Evolutionary conservation across 2,113 vertebrate species (phyloP).

Genomic region (Emydocephalus ijimae): DNA sequence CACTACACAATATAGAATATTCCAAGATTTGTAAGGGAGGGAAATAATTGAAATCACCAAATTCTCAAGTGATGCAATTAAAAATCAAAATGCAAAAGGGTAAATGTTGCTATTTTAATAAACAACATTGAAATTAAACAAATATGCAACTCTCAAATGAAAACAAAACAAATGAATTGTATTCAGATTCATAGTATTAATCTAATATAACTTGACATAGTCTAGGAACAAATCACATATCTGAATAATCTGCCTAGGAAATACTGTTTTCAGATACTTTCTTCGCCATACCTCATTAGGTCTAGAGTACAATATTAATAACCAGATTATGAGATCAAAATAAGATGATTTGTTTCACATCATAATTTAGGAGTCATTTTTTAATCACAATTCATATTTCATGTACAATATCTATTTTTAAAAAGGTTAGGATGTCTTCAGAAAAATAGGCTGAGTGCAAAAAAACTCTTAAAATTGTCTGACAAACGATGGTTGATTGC

Average conservation of each 20-base stretch:
- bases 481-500: not conserved
- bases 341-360: not conserved
- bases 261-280: not conserved
- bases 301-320: not conserved
- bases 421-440: not conserved
- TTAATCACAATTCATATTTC: not conserved
- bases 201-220: not conserved
- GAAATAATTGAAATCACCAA: not conserved
- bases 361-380: not conserved
- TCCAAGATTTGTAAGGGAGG: not conserved
- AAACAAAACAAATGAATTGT: not conserved
- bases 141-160: not conserved
- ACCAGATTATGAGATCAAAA: not conserved
- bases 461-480: not conserved
- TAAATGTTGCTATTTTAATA: not conserved
- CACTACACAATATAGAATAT: not conserved
- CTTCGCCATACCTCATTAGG: not conserved
- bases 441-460: not conserved
- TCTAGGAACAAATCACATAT: not conserved
- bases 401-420: not conserved
- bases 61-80: not conserved
- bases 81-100: conserved; percentile 18
- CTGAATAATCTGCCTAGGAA: not conserved
- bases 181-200: not conserved
- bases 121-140: not conserved